phyloP scores from a whole-genome alignment of 2,797 vertebrate species.

The Neopelma chrysocephalum region DNA sequence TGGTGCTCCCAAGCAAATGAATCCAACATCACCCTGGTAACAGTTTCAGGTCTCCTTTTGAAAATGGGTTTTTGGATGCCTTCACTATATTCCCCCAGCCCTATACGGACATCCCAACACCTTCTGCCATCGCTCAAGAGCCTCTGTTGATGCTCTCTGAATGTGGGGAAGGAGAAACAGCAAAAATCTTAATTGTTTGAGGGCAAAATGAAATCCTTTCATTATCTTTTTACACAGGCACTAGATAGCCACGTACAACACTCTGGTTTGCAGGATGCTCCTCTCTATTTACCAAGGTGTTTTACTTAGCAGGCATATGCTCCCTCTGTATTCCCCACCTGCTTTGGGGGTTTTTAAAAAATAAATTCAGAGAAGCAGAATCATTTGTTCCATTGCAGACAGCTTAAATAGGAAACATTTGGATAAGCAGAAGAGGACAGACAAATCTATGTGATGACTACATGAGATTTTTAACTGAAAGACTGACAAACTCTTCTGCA shows the following conservation, averaged over 20 bases:
- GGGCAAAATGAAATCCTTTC: not conserved
- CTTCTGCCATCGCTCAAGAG: not conserved
- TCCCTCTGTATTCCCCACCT: constrained; percentile 64
- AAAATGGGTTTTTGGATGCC: not conserved
- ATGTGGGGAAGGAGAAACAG: not conserved
- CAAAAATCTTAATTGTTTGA: not conserved
- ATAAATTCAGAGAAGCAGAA: not conserved
- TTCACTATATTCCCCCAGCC: not conserved
- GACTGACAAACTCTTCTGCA: not conserved
- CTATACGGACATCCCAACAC: fast-evolving
- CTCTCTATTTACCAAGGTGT: constrained; percentile 37
- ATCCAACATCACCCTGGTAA: not conserved
- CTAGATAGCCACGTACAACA: not conserved
- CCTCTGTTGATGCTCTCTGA: not conserved
- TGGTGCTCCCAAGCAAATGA: not conserved
- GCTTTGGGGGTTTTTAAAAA: not conserved
- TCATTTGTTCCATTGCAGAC: constrained; percentile 16
- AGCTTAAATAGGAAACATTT: not conserved
- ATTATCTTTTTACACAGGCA: not conserved
- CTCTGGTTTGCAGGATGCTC: not conserved
- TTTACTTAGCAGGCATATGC: constrained; percentile 60
- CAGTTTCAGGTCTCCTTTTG: not conserved
- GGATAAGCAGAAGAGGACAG: not conserved
- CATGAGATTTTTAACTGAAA: not conserved
- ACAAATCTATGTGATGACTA: not conserved